Percentiles rank a stretch among this genome's conserved stretches.
These are phyloP conservation scores for Hipparchia sbordonii DNA, from an alignment of 2,888 invertebrate species.

Conservation along the genomic window DNA sequence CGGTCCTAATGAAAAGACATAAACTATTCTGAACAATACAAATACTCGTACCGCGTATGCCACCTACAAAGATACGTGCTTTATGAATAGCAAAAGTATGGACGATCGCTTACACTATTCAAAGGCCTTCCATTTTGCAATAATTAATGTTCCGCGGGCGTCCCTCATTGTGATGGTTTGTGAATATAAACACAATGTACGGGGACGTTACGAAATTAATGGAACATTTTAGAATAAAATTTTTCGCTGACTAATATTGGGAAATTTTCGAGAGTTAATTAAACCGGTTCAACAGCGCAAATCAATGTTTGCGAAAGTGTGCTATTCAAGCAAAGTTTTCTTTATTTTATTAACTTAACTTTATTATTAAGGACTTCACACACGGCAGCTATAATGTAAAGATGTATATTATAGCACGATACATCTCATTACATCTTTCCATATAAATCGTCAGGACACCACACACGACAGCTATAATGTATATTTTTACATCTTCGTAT, in stretches of 20 bases:
- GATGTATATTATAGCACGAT: no score
- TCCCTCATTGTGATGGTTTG: constrained; percentile 12
- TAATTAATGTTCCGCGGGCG: constrained; percentile 14
- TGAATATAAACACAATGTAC: constrained; percentile 17
- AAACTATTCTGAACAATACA: constrained; percentile 9
- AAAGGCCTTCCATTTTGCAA: constrained; percentile 13
- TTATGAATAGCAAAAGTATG: constrained; percentile 13
- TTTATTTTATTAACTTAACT: no score
- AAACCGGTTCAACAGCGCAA: no score
- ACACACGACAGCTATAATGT: no score
- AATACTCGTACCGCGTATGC: not conserved
- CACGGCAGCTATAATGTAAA: no score
- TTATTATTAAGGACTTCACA: no score
- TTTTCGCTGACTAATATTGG: constrained; percentile 16
- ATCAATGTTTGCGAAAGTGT: not conserved
- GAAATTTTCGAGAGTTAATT: no score
- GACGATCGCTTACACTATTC: constrained; percentile 3
- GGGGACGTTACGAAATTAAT: constrained; percentile 10
- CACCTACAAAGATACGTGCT: not conserved
- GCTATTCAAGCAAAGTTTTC: not conserved
- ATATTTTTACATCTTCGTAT: no score
- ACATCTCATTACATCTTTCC: no score
- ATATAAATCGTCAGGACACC: no score
- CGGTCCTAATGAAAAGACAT: not conserved
- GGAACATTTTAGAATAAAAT: constrained; percentile 11